Evolutionary conservation across 1,140 invertebrate genomes (phyloP).

Genomic region (Manduca sexta): DNA sequence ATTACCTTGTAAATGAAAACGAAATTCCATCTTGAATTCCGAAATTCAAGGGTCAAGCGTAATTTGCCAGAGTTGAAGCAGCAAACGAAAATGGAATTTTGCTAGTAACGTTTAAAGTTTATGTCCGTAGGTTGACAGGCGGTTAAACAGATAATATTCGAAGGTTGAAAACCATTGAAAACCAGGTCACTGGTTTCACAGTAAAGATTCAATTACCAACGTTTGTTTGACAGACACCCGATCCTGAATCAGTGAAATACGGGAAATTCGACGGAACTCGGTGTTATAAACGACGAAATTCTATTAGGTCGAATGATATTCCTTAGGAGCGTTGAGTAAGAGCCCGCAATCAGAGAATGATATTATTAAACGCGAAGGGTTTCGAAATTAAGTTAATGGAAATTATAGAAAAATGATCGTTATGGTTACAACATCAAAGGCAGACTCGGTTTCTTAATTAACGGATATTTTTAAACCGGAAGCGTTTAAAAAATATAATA

Average conservation of each 20-base stretch:
- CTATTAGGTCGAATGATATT: conserved; percentile 21
- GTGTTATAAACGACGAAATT: conserved; percentile 13
- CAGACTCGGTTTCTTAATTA: not conserved
- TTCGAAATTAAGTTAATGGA: not conserved
- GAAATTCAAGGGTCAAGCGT: no score
- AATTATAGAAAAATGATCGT: not conserved
- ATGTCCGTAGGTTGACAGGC: not conserved
- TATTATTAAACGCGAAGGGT: conserved; percentile 5
- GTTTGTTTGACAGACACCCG: conserved; percentile 13
- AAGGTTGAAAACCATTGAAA: conserved; percentile 10
- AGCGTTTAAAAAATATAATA: no score
- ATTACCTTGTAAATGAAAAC: no score
- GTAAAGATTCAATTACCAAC: conserved; percentile 19
- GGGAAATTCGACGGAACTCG: conserved; percentile 5
- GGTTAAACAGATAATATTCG: conserved; percentile 8
- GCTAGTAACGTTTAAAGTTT: not conserved
- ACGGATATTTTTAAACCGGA: no score
- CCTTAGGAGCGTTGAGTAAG: conserved; percentile 8
- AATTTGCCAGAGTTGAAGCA: no score
- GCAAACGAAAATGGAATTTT: not conserved
- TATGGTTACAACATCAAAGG: not conserved
- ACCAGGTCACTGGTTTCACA: conserved; percentile 10
- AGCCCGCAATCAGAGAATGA: conserved; percentile 11
- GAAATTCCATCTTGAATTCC: no score
- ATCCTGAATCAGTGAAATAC: conserved; percentile 5